Evolutionary conservation across 2,888 invertebrate genomes (phyloP), one percentile per base, ranked within the genome.

Genomic region (Eubasilissa splendida): DNA sequence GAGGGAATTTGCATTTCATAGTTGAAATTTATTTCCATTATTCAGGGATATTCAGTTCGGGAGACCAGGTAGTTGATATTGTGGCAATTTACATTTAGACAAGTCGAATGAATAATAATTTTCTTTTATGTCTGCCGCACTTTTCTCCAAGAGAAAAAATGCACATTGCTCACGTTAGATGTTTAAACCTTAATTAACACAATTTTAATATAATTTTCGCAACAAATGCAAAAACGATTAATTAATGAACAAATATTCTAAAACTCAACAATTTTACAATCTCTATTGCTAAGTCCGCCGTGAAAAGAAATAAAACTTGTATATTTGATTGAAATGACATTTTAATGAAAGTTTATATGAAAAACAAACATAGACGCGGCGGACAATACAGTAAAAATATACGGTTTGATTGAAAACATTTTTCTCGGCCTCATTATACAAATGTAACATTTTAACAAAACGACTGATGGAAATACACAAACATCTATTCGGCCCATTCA

Each of bases 71-170:
- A 56, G 70, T 70, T 77, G 70, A 71, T 77, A 59, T 71, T 71
- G 77, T 63, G 86, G 86, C 87, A 88, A 88, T 88, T 88, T 88
- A 85, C 87, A 85, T 86, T 87, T 86, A 88, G 88, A 88, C 88
- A 88, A 88, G 88, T 86, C 80, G 86, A 88, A 88, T 88, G 88
- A 88, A 88, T 89, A 88, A 88, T 88, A 87, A 87, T 80, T 60
- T 70, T 75, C 76, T 81, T 81, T 81, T 79, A 81, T 77, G 73
- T 77, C 54, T 31, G 60, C 71, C 70, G 76, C 76, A 52, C 66
- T 76, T 66, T 68, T 56, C 42, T 58, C 33, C 7, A 31, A 73
- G 12, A 33, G 11, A 65, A 65, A 65, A 65, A 65, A 42, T 65
- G 65, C 65, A 65, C 31, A 33, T 31, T 58, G 58, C 2, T 42